Evolutionary conservation across 2,113 vertebrate species (phyloP).

Genomic region (Conger conger): DNA sequence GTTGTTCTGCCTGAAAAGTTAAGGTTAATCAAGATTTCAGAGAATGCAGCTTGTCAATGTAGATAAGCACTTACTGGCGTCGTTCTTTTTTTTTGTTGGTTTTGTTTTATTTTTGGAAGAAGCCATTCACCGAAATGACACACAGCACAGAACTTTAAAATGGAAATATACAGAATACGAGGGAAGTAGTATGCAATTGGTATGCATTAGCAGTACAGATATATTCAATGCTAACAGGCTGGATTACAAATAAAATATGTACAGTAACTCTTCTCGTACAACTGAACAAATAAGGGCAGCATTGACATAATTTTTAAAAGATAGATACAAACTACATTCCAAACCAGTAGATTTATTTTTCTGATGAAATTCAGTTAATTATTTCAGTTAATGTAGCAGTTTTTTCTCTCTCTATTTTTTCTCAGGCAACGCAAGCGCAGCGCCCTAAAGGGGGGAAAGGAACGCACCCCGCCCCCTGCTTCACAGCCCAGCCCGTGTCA

Average conservation of each 20-base stretch:
- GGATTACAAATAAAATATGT: too few relatives aligned
- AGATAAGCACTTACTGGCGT: not conserved
- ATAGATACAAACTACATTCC: not conserved
- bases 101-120: not conserved
- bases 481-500: slow-evolving; percentile 15
- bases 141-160: not conserved
- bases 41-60: not conserved
- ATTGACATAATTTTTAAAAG: not conserved
- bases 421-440: not conserved
- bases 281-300: too few relatives aligned
- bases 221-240: too few relatives aligned
- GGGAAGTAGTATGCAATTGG: not conserved
- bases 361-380: not conserved
- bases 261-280: too few relatives aligned
- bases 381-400: not conserved
- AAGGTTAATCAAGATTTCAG: not conserved
- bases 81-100: not conserved
- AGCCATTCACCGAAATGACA: not conserved
- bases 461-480: not conserved
- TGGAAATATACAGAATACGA: not conserved
- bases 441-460: not conserved
- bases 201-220: too few relatives aligned
- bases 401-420: slow-evolving; percentile 9
- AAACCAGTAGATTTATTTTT: not conserved
- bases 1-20: not conserved